These are phyloP conservation scores for Halcyon chelicuti DNA, from an alignment of 2,797 vertebrate genomes.

Conservation along the genomic window DNA sequence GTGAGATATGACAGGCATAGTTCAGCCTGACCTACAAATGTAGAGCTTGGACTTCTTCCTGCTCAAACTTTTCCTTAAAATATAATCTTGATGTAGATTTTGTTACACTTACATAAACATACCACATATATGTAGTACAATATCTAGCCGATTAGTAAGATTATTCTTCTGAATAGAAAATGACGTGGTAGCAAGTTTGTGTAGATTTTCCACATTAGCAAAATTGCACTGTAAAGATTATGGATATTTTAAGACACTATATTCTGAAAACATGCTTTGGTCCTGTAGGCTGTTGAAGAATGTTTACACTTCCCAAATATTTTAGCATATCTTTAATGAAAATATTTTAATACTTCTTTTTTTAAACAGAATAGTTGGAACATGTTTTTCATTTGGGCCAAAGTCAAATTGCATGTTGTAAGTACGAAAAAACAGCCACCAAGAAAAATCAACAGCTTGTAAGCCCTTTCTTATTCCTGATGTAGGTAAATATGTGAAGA, in stretches of 20 bases:
- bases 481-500: not conserved
- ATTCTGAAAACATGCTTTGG: not conserved
- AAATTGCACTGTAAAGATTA: not conserved
- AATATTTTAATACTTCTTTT: not conserved
- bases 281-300: not conserved
- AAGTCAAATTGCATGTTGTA: not conserved
- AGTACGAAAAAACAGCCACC: not conserved
- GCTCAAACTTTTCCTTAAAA: not conserved
- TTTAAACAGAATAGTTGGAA: not conserved
- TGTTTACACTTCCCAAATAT: slow-evolving; percentile 23
- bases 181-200: not conserved
- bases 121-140: not conserved
- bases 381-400: not conserved
- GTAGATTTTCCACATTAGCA: not conserved
- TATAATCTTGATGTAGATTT: not conserved
- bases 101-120: not conserved
- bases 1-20: not conserved
- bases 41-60: not conserved
- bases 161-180: not conserved
- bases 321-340: not conserved
- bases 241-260: not conserved
- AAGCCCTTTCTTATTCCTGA: not conserved
- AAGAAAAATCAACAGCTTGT: not conserved
- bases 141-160: not conserved
- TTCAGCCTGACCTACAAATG: not conserved